These are phyloP conservation scores for Thelaira solivaga DNA, from an alignment of 2,888 invertebrate species.

Conservation along the genomic window DNA sequence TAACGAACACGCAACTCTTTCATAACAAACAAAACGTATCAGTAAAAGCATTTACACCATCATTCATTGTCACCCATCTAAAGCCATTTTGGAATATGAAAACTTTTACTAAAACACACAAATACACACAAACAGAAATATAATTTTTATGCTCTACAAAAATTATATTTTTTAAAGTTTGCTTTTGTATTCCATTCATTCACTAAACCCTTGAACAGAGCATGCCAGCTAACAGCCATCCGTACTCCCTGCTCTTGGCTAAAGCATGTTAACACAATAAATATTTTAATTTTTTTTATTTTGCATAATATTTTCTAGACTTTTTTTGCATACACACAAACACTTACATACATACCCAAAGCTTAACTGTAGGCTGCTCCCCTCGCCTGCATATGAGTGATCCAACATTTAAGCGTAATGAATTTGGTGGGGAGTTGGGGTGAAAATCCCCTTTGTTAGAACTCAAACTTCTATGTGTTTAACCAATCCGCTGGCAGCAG, in stretches of 20 bases:
- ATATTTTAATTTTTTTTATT: conserved; percentile 45
- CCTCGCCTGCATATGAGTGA: neutral
- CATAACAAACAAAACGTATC: no score
- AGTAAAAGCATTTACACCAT: no score
- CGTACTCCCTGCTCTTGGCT: neutral
- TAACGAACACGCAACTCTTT: neutral
- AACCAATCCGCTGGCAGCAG: conserved; percentile 70
- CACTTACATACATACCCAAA: conserved; percentile 20
- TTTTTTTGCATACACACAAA: conserved; percentile 30
- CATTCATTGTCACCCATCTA: neutral
- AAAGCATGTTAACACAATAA: conserved; percentile 40
- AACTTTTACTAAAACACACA: conserved; percentile 45
- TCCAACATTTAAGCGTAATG: neutral
- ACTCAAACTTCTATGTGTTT: conserved; percentile 60
- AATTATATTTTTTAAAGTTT: conserved; percentile 37
- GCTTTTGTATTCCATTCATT: conserved; percentile 15
- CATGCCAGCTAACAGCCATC: no score
- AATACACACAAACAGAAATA: no score
- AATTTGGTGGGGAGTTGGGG: conserved; percentile 50
- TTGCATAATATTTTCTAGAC: conserved; percentile 46
- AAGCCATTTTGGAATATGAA: neutral
- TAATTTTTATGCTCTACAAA: conserved; percentile 21
- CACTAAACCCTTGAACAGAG: neutral
- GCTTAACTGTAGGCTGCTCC: neutral
- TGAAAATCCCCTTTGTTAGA: conserved; percentile 54